Percentiles rank a stretch among this genome's conserved stretches.
These are phyloP conservation scores for Tenthredo notha DNA, from an alignment of 2,888 invertebrate species.

Conservation along the genomic window DNA sequence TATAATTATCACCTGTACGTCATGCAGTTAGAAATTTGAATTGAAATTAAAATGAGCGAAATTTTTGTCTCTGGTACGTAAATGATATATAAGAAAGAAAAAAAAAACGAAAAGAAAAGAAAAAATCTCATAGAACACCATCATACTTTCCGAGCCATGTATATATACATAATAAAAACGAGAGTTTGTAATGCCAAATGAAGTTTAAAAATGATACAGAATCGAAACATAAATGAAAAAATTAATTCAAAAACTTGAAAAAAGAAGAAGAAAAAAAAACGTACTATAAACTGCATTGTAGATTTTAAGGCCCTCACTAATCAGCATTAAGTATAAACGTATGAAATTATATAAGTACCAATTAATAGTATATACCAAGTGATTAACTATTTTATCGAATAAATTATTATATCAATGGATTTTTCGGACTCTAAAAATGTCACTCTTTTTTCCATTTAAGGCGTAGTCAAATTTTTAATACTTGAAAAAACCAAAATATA, in stretches of 20 bases:
- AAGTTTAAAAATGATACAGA: constrained; percentile 56
- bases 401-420: not conserved
- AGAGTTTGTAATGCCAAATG: constrained; percentile 45
- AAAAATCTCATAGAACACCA: constrained; percentile 64
- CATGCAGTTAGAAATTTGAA: not conserved
- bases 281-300: not conserved
- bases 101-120: constrained; percentile 13
- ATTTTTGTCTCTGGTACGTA: constrained; percentile 18
- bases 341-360: not conserved
- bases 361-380: constrained; percentile 13
- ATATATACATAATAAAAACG: constrained; percentile 56
- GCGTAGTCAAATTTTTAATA: not conserved
- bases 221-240: constrained; percentile 32
- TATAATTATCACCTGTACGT: not conserved
- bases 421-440: not conserved
- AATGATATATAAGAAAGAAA: too few species aligned
- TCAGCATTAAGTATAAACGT: not conserved
- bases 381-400: constrained; percentile 15
- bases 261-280: not conserved
- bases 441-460: not conserved
- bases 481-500: not conserved
- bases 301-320: not conserved
- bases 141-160: constrained; percentile 67
- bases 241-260: constrained; percentile 8
- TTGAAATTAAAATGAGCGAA: not conserved